Percentiles rank a stretch among this genome's conserved stretches.
Evolutionary conservation across 2,113 vertebrate genomes (phyloP).

Genomic region (Bufo gargarizans): DNA sequence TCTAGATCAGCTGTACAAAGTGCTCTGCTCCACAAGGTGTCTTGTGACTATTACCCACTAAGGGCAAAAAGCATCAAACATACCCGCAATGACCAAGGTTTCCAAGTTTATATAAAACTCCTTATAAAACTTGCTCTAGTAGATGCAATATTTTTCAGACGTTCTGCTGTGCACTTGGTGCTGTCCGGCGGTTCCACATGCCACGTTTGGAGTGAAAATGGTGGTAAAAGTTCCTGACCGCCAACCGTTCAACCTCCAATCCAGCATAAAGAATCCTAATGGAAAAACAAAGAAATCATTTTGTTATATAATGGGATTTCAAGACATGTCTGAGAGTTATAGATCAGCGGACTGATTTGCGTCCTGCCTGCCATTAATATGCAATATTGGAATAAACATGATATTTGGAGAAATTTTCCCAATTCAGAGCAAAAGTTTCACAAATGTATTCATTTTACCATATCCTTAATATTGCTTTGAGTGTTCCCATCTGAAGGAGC

Average conservation of each 20-base stretch:
- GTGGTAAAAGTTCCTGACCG: constrained; percentile 92
- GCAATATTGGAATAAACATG: too few relatives aligned
- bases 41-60: neutral
- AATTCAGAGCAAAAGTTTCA: too few relatives aligned
- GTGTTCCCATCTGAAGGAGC: neutral
- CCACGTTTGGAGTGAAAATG: constrained; percentile 91
- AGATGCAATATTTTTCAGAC: neutral
- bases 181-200: constrained; percentile 89
- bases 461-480: neutral
- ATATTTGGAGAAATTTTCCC: too few relatives aligned
- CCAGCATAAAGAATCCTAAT: constrained; percentile 86
- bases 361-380: neutral
- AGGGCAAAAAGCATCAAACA: neutral
- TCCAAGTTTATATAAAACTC: too few relatives aligned
- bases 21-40: neutral
- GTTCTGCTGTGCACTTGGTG: constrained; percentile 58
- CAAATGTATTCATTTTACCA: too few relatives aligned
- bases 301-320: neutral
- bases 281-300: neutral
- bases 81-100: neutral
- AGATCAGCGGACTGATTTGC: too few relatives aligned
- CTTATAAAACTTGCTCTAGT: neutral
- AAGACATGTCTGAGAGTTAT: too few relatives aligned
- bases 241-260: constrained; percentile 91
- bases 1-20: neutral